Base-by-base conservation (phyloP, 2,888 invertebrate genomes). In the Hydrotaea cyrtoneurina region DNA sequence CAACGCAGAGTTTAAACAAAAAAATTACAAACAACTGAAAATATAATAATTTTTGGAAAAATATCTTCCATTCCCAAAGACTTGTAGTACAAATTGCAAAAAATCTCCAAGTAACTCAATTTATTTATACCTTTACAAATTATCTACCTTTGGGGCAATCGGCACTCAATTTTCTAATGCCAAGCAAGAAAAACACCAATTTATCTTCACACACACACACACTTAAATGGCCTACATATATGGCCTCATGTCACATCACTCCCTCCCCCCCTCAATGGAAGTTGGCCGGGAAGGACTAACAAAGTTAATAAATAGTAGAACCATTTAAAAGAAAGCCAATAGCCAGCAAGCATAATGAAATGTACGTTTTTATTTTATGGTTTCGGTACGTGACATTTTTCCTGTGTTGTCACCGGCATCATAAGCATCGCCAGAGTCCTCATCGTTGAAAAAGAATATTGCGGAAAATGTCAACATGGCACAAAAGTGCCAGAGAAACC, bases 331-430 rank as follows among this genome's bases (percentile, higher is more conserved):
- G 13, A 46, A 64, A 73, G 8, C 31, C 69, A 50, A 50, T 50
- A 50, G 17, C 66, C 50, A 59, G 36, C 66, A 59, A 59, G 39
- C 82, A 82, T 75, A 78, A 78, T 62, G 74, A 71, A 82, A 82
- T 74, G 74, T 78, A 69, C 78, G 78, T 82, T 75, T 79, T 78
- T 77, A 81, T 81, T 78, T 82, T 71, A 78, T 82, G 53, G 78
- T 69, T 78, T 78, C 59, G 50, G 78, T 55, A 82, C 82, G 82
- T 82, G 82, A 75, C 78, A 78, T 78, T 78, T 74, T 82, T 82
- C n/a, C 55, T 11, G 69, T 69, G 57, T 59, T 78, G 50, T 36
- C 74, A 69, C 53, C 69, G 74, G 57, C 59, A 59, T 11, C 59
- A 26, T 0, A 0, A 23, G 0, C 10, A 4, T 26, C 59, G 23